Evolutionary conservation across 2,113 vertebrate genomes (phyloP).

Genomic region (Electrona antarctica): DNA sequence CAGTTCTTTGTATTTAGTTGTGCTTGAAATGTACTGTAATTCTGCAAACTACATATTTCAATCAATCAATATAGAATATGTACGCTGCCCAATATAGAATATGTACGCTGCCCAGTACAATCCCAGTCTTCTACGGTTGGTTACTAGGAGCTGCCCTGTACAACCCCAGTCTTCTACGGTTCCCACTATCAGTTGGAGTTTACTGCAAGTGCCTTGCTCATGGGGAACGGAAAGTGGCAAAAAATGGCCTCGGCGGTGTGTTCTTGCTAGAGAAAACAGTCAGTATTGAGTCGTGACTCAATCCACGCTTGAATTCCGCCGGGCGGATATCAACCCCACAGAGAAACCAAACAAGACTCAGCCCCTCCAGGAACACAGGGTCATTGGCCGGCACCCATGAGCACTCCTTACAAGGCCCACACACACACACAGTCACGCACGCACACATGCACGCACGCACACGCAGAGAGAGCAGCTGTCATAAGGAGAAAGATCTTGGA

Average conservation of each 20-base stretch:
- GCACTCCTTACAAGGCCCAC: slow-evolving; percentile 58
- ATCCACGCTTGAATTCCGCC: slow-evolving; percentile 55
- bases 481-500: slow-evolving; percentile 35
- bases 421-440: not conserved
- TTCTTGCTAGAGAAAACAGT: slow-evolving; percentile 55
- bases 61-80: too few relatives aligned
- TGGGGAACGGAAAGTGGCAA: slow-evolving; percentile 41
- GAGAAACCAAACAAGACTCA: slow-evolving; percentile 58
- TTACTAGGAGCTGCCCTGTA: too few relatives aligned
- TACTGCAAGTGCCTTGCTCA: too few relatives aligned
- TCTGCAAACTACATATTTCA: too few relatives aligned
- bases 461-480: slow-evolving; percentile 50
- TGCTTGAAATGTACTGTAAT: too few relatives aligned
- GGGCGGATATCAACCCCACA: slow-evolving; percentile 49
- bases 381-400: slow-evolving; percentile 47
- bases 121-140: too few relatives aligned
- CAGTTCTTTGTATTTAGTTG: too few relatives aligned
- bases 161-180: too few relatives aligned
- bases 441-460: not conserved
- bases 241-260: slow-evolving; percentile 42
- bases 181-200: too few relatives aligned
- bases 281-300: slow-evolving; percentile 23
- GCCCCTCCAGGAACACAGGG: slow-evolving; percentile 58
- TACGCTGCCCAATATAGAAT: too few relatives aligned
- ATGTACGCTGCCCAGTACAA: too few relatives aligned